Percentiles rank a stretch among this genome's conserved stretches.
phyloP scores from a whole-genome alignment of 2,797 vertebrate genomes.

The Carcharodon carcharias region DNA sequence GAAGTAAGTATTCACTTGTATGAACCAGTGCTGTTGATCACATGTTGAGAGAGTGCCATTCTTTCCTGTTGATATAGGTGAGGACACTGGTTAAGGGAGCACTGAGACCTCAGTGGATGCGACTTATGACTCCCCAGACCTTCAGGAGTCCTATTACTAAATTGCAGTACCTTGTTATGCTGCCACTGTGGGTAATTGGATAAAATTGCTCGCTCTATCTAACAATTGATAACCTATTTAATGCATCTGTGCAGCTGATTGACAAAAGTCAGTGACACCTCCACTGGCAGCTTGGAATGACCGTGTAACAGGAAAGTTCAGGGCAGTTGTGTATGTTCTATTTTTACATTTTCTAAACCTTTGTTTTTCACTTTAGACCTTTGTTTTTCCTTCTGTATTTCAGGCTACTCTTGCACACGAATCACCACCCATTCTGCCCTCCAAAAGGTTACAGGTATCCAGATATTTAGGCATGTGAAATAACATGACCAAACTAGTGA shows the following conservation, averaged over 20 bases:
- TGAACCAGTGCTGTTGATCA: not conserved
- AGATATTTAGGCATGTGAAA: not conserved
- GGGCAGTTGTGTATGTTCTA: not conserved
- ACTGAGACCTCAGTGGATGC: not conserved
- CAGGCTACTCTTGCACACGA: not conserved
- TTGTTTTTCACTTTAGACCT: not conserved
- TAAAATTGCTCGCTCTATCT: not conserved
- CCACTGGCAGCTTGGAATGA: not conserved
- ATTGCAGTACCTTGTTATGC: not conserved
- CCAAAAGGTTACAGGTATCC: not conserved
- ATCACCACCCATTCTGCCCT: not conserved
- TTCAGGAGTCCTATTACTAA: not conserved
- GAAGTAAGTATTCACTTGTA: not conserved
- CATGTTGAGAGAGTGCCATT: not conserved
- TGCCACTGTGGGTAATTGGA: not conserved
- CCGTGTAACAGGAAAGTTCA: not conserved
- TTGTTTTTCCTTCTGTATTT: not conserved
- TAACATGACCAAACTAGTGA: not conserved
- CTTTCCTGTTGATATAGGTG: not conserved
- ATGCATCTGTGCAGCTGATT: not conserved
- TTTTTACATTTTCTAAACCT: not conserved
- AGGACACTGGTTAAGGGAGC: not conserved
- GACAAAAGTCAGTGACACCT: not conserved
- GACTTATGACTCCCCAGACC: not conserved
- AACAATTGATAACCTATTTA: not conserved